phyloP scores from a whole-genome alignment of 2,797 vertebrate species.

The Aplochiton taeniatus region DNA sequence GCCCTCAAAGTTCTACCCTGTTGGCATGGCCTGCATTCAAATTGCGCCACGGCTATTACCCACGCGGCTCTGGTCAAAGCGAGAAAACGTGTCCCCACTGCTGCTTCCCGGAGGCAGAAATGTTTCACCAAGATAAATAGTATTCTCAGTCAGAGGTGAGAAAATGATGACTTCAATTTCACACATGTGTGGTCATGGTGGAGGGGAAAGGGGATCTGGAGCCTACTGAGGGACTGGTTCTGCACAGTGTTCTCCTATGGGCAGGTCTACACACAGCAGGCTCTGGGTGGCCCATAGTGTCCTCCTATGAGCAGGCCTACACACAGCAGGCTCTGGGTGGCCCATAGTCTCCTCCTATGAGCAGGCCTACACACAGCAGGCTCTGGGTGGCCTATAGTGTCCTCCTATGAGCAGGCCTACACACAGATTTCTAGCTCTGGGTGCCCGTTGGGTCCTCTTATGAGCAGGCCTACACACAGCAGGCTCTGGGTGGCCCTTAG shows the following conservation, averaged over 20 bases:
- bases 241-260: constrained; percentile 54
- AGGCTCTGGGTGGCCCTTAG: no score
- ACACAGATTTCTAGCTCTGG: no score
- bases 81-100: constrained; percentile 57
- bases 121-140: constrained; percentile 66
- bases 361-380: no score
- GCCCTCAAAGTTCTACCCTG: constrained; percentile 29
- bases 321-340: no score
- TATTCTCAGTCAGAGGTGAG: constrained; percentile 45
- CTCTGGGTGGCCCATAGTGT: neutral
- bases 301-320: no score
- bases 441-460: no score
- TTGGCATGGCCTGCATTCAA: constrained; percentile 45
- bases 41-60: constrained; percentile 57
- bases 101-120: constrained; percentile 48
- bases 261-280: constrained; percentile 13
- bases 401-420: no score
- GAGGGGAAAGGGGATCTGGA: constrained; percentile 50
- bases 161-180: constrained; percentile 74
- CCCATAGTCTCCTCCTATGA: no score
- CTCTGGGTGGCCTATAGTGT: no score
- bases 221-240: constrained; percentile 50
- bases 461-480: no score
- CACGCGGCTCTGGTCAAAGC: constrained; percentile 54
- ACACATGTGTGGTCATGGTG: constrained; percentile 70